phyloP scores from a whole-genome alignment of 2,797 vertebrate genomes.

The Betta splendens region DNA sequence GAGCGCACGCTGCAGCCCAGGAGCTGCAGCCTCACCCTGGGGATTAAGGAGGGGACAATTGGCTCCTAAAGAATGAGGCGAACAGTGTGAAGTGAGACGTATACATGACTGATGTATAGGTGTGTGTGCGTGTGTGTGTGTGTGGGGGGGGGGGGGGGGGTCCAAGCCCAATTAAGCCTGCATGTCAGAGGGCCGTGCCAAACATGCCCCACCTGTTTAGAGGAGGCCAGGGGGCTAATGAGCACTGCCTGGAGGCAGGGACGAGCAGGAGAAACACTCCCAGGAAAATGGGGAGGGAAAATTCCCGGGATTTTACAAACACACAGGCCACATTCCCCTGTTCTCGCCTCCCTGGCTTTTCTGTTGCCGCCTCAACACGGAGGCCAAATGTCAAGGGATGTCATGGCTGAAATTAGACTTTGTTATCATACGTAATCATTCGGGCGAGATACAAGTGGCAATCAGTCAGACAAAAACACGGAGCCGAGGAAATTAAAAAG shows the following conservation, averaged over 20 bases:
- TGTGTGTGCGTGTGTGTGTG: conserved; percentile 41
- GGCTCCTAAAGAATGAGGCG: conserved; percentile 63
- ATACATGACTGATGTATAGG: conserved; percentile 40
- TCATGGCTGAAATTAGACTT: conserved; percentile 54
- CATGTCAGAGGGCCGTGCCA: conserved; percentile 77
- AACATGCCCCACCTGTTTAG: conserved; percentile 81
- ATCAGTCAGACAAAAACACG: conserved; percentile 49
- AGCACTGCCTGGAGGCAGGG: conserved; percentile 69
- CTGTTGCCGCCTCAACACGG: conserved; percentile 33
- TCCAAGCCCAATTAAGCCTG: conserved; percentile 82
- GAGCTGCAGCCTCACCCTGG: conserved; percentile 57
- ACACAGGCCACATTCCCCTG: conserved; percentile 52
- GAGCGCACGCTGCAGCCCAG: conserved; percentile 46
- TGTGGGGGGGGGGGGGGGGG: conserved; percentile 42
- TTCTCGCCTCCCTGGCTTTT: conserved; percentile 17
- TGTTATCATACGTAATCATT: conserved; percentile 58
- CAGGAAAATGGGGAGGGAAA: conserved; percentile 41
- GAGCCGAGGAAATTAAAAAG: conserved; percentile 50
- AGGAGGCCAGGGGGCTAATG: conserved; percentile 79
- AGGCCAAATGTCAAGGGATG: conserved; percentile 47
- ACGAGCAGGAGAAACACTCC: conserved; percentile 15
- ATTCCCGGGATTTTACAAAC: conserved; percentile 59
- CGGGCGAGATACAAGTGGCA: conserved; percentile 30
- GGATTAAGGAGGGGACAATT: conserved; percentile 65
- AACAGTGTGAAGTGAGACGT: conserved; percentile 42